Percentiles rank a stretch among this genome's conserved stretches.
These are phyloP conservation scores for Molorchus minor DNA, from an alignment of 2,888 invertebrate genomes.

Conservation along the genomic window DNA sequence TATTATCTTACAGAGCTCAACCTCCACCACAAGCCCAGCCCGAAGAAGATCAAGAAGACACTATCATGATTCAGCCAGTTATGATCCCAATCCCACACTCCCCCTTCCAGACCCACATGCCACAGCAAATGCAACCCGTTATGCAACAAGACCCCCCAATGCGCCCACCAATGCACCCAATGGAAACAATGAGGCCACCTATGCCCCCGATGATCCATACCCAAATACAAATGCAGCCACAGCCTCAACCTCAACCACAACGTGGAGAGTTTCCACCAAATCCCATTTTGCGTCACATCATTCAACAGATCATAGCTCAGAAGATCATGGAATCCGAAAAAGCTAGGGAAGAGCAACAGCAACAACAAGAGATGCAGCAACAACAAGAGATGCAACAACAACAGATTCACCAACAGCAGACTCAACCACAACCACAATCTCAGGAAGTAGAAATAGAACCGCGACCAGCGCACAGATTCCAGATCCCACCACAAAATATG, in stretches of 20 bases:
- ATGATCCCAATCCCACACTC: slow-evolving; percentile 60
- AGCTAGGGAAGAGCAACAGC: slow-evolving; percentile 54
- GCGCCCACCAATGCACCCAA: slow-evolving; percentile 59
- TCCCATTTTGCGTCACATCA: slow-evolving; percentile 61
- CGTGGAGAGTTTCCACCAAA: slow-evolving; percentile 58
- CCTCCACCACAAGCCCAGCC: slow-evolving; percentile 42
- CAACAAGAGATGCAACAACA: slow-evolving; percentile 40
- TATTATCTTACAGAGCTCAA: slow-evolving; percentile 37
- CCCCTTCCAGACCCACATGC: slow-evolving; percentile 60
- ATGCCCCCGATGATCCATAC: slow-evolving; percentile 54
- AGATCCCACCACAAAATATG: slow-evolving; percentile 22
- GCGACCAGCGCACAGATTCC: slow-evolving; percentile 29
- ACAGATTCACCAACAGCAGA: slow-evolving; percentile 23
- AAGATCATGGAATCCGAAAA: slow-evolving; percentile 59
- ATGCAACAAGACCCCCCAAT: slow-evolving; percentile 39
- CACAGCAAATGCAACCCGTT: slow-evolving; percentile 53
- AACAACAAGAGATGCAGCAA: slow-evolving; percentile 51
- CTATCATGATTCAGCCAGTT: slow-evolving; percentile 62
- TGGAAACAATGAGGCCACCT: slow-evolving; percentile 66
- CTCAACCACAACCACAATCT: slow-evolving; percentile 2
- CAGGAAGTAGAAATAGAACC: slow-evolving; percentile 39
- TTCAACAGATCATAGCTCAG: slow-evolving; percentile 61
- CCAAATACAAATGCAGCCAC: slow-evolving; percentile 34
- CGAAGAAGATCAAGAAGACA: slow-evolving; percentile 57
- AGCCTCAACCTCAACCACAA: slow-evolving; percentile 48